Base-by-base conservation (phyloP, 2,888 invertebrate genomes). In the Thymelicus sylvestris region DNA sequence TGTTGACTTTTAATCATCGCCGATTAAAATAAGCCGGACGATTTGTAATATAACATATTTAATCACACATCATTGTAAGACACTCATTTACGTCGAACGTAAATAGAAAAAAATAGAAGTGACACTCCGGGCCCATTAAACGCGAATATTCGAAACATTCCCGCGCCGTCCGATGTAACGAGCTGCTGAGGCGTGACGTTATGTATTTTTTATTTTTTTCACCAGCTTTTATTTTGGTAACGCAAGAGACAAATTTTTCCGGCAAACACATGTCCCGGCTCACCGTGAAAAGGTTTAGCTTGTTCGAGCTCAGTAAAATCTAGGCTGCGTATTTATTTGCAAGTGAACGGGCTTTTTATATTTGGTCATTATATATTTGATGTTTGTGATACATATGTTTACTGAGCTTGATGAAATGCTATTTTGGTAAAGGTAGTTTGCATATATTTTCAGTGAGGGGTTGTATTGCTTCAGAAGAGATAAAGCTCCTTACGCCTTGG, bases 171-270 rank as follows among this genome's bases (percentile, higher is more conserved):
- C n/a, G 13, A 12, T 10, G n/a, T n/a, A n/a, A 15, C 50, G 1
- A 19, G 19, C 47, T 48, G 38, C 47, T 44, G 47, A 57, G 15
- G 59, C 66, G 66, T 48, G 12, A n/a, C 55, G 41, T 47, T 66
- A 55, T 59, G 7, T 64, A 38, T 64, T 31, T 60, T 47, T 67
- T 41, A 41, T 68, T 31, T 68, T 67, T 62, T 67, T 52, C 19
- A 41, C 31, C 19, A 15, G 68, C 47, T 55, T 68, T 64, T 64
- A 69, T 69, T 69, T 64, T 57, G 63, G 63, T 63, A 69, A 64
- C 63, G 52, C 62, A 15, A 55, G 52, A 39, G 59, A 66, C 24
- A 41, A 50, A 61, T 38, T 68, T 68, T 63, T 67, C 67, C 6
- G 38, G 15, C 10, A 44, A 67, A 68, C 62, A 68, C 38, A 12